Evolutionary conservation across 2,797 vertebrate species (phyloP).

Genomic region (Tapirus indicus): DNA sequence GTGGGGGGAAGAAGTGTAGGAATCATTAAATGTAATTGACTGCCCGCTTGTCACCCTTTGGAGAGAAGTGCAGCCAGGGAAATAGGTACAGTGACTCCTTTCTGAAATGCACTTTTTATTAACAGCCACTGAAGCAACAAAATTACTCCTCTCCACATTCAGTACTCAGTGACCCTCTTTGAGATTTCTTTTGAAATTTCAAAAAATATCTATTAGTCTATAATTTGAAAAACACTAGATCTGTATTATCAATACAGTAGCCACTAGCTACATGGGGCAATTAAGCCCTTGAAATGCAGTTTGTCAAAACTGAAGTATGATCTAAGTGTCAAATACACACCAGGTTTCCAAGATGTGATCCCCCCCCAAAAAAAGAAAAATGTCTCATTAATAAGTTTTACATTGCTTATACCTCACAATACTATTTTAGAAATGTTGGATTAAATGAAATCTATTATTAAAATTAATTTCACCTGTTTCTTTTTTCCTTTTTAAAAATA

Average conservation of each 20-base stretch:
- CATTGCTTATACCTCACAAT: not conserved
- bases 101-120: not conserved
- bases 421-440: not conserved
- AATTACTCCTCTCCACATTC: not conserved
- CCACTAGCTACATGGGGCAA: not conserved
- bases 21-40: not conserved
- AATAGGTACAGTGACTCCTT: not conserved
- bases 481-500: not conserved
- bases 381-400: not conserved
- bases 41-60: not conserved
- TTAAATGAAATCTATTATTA: not conserved
- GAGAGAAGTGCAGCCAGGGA: not conserved
- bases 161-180: not conserved
- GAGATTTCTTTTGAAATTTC: not conserved
- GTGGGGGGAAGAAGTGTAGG: fast-evolving
- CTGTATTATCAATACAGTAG: not conserved
- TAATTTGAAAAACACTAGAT: not conserved
- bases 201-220: not conserved
- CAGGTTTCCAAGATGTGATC: not conserved
- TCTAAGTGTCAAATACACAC: not conserved
- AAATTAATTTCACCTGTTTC: not conserved
- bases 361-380: not conserved
- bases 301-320: not conserved
- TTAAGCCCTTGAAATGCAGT: not conserved
- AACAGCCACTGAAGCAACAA: not conserved